Evolutionary conservation across 2,797 vertebrate genomes (phyloP), one percentile per base, ranked within the genome.

Genomic region (Phataginus tetradactyla): DNA sequence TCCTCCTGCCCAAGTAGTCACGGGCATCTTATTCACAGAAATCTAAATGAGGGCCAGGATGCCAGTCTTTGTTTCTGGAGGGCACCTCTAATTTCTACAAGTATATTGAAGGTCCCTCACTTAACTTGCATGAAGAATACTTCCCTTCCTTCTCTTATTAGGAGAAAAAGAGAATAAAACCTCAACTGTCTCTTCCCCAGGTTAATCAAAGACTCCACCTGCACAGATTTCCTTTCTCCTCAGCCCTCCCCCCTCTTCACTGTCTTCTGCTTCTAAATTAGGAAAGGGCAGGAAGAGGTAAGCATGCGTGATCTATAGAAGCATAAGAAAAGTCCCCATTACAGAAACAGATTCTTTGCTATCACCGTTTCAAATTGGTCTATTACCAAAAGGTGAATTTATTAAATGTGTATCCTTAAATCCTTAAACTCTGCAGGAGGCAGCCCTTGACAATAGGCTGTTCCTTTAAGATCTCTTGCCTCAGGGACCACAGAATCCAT

Each of bases 391-490:
- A 27, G 55, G 29, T 57, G 39, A 86, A 39, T 79, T 39, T 86
- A n/a, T 53, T 69, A 86, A 95, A 72, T 6, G 32, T 8, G 0
- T 34, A 14, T 53, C 51, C 66, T 94, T 81, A 78, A 64, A 17
- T 85, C 27, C 81, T 93, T 79, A 77, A 81, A 90, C 51, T 85
- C 20, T 61, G 75, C 15, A 53, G 75, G 42, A 94, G 32, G 45
- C 66, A 74, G 34, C n/a, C 59, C 57, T 86, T 32, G 34, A 93
- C 45, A 86, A 51, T 32, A 86, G 25, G 21, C 88, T 96, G 89
- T 61, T 89, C 15, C 86, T 96, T 95, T 97, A 96, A 97, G 74
- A 93, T 39, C 55, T 95, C 74, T 63, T 84, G 79, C 71, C 32
- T 71, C 77, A 13, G 34, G 66, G 72, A 85, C 59, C 71, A 59